phyloP scores from a whole-genome alignment of 1,140 invertebrate genomes.

The Argopecten irradians region DNA sequence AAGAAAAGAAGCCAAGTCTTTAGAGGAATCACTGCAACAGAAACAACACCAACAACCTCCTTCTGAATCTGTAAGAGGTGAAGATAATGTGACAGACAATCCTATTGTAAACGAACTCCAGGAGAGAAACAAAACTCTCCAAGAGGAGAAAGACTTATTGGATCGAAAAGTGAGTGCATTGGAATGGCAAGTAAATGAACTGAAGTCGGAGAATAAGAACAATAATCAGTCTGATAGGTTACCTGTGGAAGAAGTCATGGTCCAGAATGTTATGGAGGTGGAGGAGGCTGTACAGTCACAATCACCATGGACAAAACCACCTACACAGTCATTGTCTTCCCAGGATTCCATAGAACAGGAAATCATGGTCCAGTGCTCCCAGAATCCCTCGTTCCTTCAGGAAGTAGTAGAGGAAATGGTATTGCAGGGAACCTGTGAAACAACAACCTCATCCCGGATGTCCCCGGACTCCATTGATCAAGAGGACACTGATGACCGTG shows the following conservation, averaged over 20 bases:
- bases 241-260: neutral
- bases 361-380: neutral
- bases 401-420: neutral
- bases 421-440: neutral
- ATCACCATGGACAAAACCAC: neutral
- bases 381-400: neutral
- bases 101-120: neutral
- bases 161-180: neutral
- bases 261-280: neutral
- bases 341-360: slow-evolving; percentile 15
- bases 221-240: neutral
- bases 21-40: neutral
- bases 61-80: neutral
- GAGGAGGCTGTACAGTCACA: neutral
- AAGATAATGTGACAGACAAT: neutral
- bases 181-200: neutral
- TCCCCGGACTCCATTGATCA: neutral
- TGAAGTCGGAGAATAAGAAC: neutral
- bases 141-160: neutral
- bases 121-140: neutral
- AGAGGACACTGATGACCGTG: neutral
- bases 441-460: neutral
- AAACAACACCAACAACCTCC: neutral
- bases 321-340: neutral
- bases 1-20: neutral